Base-by-base conservation (phyloP, 2,888 invertebrate species). In the Pyrgus malvae region DNA sequence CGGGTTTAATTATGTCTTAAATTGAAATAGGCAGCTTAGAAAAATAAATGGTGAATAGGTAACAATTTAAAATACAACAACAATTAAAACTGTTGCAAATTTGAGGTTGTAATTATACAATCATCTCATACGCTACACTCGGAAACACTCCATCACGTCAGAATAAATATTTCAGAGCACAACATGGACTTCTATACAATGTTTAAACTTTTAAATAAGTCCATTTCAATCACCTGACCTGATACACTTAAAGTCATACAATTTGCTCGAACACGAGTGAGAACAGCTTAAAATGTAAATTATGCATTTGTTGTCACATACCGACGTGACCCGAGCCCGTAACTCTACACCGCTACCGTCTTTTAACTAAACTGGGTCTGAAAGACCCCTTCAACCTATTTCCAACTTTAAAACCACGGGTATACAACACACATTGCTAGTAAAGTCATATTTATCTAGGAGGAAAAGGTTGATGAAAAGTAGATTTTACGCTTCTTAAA, bases 331-430 rank as follows among this genome's bases (percentile, higher is more conserved):
- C 78, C 73, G 64, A 63, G 69, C 65, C 64, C 61, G 84, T 72
- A 80, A 84, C 72, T 35, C 35, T 35, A 35, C 35, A 35, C 31
- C 69, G 78, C 83, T 81, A 80, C 81, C 70, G 77, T 75, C 74
- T 49, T 23, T 41, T 17, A 17, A 35, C 3, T 14, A 35, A 78
- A 76, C 76, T 70, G 66, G 70, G 71, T 66, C 11, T 38, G 16
- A 41, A 23, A 16, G 14, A 16, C 42, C 35, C 66, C 67, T 62
- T 45, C 60, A 50, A 65, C 59, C 55, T 37, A 53, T 60, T 16
- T 37, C 55, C 58, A 59, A 55, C 59, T 62, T 65, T 73, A 70
- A 57, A 29, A 45, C 45, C 21, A 45, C 27, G 7, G 3, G 1
- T 29, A 11, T 45, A 53, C 21, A 27, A 29, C 38, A 14, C 17